Evolutionary conservation across 2,888 invertebrate genomes (phyloP), one percentile per base, ranked within the genome.

Genomic region (Allolobophora icterica): DNA sequence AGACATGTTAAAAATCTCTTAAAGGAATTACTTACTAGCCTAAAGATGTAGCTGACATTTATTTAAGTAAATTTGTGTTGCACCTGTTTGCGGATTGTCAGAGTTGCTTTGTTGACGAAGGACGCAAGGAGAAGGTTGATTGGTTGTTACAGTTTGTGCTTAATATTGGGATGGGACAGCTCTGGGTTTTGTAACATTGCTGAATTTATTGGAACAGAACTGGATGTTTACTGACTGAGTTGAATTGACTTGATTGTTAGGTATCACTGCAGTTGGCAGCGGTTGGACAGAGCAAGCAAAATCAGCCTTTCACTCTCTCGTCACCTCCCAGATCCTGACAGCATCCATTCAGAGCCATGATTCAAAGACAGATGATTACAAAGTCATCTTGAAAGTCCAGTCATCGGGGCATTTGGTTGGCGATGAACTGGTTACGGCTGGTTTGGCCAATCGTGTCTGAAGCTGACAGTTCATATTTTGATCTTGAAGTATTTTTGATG

Each of bases 301-400:
- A 8, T 11, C 71, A 71, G 71, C n/a, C 71, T 71, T 71, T n/a
- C 71, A 71, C 0, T 71, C 71, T n/a, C 71, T 71, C 71, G 71
- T 71, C 71, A n/a, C 71, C 30, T 71, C 71, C 8, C 71, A 71
- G 71, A 71, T 71, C 71, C 30, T 71, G 30, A n/a, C 71, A 11
- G 71, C 71, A 71, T 71, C 71, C 3, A 71, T 71, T 71, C 30
- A 71, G 71, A 71, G 71, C 8, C 30, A 71, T 1, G 71, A 71
- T 71, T 71, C 30, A 4, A 71, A 71, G 71, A n/a, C n/a, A n/a
- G 71, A 71, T 13, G n/a, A 71, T 4, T 71, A n/a, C 71, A 71
- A 71, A 71, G 71, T 71, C 71, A 71, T n/a, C n/a, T 71, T 71
- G 71, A 71, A 71, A 71, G n/a, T 71, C 71, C 71, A 71, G 71